Conservation (phyloP, 2,888 invertebrate species). For the Biston betularia region DNA sequence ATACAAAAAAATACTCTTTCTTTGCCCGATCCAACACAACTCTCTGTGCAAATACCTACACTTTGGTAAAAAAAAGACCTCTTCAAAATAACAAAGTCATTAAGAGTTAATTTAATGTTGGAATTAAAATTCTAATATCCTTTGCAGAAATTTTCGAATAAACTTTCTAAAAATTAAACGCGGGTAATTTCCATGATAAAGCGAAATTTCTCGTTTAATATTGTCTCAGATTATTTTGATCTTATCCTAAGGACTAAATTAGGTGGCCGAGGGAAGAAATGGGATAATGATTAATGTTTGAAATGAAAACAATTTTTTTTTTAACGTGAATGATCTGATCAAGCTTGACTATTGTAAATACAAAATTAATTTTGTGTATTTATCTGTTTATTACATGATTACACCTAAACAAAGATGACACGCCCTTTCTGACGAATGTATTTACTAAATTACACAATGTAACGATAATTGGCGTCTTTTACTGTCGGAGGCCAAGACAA, state of each 20-base stretch:
- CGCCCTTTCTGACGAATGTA: too few species aligned
- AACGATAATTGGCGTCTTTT: too few species aligned
- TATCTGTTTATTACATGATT: neutral
- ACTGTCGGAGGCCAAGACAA: too few species aligned
- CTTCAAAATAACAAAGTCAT: constrained; percentile 30
- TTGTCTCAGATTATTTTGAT: constrained; percentile 34
- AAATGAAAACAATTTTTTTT: constrained; percentile 8
- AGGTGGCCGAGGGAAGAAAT: constrained; percentile 19
- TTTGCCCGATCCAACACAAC: neutral
- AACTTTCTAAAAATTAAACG: constrained; percentile 36
- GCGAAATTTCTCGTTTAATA: constrained; percentile 35
- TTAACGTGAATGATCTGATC: neutral
- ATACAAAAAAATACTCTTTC: too few species aligned
- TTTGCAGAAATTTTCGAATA: constrained; percentile 32
- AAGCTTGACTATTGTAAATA: too few species aligned
- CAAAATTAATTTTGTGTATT: neutral
- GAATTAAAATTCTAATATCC: constrained; percentile 37
- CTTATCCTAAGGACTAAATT: constrained; percentile 32
- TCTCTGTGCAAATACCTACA: neutral
- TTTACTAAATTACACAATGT: neutral
- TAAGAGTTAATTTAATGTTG: constrained; percentile 34
- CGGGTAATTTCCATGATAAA: constrained; percentile 36
- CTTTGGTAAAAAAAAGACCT: neutral
- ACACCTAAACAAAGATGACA: neutral
- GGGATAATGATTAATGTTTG: constrained; percentile 21